Conservation (phyloP, 2,888 invertebrate species). For the Cephus spinipes region DNA sequence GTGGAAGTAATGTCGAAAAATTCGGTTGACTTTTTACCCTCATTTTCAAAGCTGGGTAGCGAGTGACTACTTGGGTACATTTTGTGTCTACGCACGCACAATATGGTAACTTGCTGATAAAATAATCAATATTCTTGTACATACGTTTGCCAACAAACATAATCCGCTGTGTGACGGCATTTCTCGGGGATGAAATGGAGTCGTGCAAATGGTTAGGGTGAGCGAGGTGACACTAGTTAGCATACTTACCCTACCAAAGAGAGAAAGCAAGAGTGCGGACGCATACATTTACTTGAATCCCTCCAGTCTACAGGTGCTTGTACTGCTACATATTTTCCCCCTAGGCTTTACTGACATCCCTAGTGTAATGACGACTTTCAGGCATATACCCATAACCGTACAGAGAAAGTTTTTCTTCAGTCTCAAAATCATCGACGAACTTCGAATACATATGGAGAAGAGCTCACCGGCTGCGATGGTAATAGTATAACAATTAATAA, state of each 20-base stretch:
- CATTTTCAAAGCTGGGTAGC: no score
- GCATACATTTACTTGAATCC: constrained; percentile 1
- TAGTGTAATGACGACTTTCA: neutral
- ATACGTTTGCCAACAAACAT: constrained; percentile 11
- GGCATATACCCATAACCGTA: neutral
- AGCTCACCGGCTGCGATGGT: neutral
- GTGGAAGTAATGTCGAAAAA: no score
- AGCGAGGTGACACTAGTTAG: constrained; percentile 10
- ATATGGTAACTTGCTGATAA: neutral
- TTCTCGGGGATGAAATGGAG: constrained; percentile 6
- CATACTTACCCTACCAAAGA: neutral
- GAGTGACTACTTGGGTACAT: no score
- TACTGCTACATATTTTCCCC: neutral
- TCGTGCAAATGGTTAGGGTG: constrained; percentile 10
- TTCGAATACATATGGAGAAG: neutral
- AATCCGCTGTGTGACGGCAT: constrained; percentile 20
- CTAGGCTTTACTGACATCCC: neutral
- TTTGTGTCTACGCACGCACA: no score
- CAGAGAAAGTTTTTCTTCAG: neutral
- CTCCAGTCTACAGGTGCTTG: neutral
- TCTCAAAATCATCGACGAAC: neutral
- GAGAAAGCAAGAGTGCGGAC: neutral
- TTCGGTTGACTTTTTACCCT: no score
- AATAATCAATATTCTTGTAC: constrained; percentile 16
- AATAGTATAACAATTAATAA: neutral